Evolutionary conservation across 2,888 invertebrate species (phyloP).

Genomic region (Epicampocera succincta): DNA sequence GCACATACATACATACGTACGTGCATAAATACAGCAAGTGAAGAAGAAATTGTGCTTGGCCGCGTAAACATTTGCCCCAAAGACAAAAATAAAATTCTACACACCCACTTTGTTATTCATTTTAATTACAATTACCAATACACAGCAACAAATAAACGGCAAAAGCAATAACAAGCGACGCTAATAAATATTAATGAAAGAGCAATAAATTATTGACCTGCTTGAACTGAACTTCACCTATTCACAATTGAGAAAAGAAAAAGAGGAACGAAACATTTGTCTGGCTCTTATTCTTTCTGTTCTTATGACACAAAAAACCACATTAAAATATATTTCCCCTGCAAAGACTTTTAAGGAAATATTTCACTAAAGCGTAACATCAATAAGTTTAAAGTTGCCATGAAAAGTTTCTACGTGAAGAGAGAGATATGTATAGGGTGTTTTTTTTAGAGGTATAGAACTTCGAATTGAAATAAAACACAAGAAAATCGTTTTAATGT

Average conservation of each 20-base stretch:
- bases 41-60: not conserved
- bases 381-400: too few species aligned
- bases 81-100: not conserved
- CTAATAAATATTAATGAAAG: conserved; percentile 23
- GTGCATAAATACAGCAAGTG: not conserved
- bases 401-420: too few species aligned
- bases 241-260: not conserved
- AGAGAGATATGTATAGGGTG: too few species aligned
- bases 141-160: not conserved
- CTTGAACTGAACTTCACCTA: conserved; percentile 25
- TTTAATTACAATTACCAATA: conserved; percentile 4
- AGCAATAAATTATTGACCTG: conserved; percentile 23
- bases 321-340: too few species aligned
- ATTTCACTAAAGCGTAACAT: too few species aligned
- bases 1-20: not conserved
- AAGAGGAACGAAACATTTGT: too few species aligned
- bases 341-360: too few species aligned
- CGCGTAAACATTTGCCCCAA: not conserved
- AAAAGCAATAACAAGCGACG: not conserved
- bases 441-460: too few species aligned
- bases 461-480: too few species aligned
- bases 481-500: too few species aligned
- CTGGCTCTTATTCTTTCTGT: too few species aligned
- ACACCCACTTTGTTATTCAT: conserved; percentile 31
- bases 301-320: too few species aligned